Evolutionary conservation across 2,888 invertebrate genomes (phyloP).

Genomic region (Branchipolynoe longqiensis): DNA sequence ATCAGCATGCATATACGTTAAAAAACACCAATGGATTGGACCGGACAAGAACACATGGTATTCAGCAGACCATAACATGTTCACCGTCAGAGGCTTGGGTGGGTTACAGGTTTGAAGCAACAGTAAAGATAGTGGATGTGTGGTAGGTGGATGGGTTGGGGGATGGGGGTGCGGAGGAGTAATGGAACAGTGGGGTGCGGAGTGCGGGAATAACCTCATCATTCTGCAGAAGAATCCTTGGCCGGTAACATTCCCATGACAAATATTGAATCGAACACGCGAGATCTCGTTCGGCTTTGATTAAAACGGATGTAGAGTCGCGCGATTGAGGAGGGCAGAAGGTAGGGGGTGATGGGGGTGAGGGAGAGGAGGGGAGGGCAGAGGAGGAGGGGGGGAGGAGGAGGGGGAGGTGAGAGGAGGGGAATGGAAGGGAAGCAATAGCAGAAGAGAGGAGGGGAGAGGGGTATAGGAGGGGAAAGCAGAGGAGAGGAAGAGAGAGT

Average conservation of each 20-base stretch:
- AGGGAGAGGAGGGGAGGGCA: neutral
- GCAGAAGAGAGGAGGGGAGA: no score
- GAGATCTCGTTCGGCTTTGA: slow-evolving; percentile 28
- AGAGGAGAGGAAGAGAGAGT: no score
- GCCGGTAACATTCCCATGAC: slow-evolving; percentile 13
- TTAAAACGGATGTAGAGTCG: slow-evolving; percentile 19
- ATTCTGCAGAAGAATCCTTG: neutral
- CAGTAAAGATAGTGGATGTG: neutral
- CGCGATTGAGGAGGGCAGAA: neutral
- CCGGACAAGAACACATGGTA: no score
- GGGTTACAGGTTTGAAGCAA: neutral
- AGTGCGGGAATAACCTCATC: slow-evolving; percentile 26
- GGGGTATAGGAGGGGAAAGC: no score
- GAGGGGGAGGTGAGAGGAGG: no score
- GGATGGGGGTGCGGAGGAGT: neutral
- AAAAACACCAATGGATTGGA: no score
- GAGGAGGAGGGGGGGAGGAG: neutral
- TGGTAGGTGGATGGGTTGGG: neutral
- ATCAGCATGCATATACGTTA: no score
- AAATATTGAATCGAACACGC: slow-evolving; percentile 45
- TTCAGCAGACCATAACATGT: no score
- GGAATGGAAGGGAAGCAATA: no score
- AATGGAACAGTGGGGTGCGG: neutral
- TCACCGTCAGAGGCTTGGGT: no score
- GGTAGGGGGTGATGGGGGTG: neutral